These are phyloP conservation scores for Rhodinocichla rosea DNA, from an alignment of 2,113 vertebrate genomes.

Conservation along the genomic window DNA sequence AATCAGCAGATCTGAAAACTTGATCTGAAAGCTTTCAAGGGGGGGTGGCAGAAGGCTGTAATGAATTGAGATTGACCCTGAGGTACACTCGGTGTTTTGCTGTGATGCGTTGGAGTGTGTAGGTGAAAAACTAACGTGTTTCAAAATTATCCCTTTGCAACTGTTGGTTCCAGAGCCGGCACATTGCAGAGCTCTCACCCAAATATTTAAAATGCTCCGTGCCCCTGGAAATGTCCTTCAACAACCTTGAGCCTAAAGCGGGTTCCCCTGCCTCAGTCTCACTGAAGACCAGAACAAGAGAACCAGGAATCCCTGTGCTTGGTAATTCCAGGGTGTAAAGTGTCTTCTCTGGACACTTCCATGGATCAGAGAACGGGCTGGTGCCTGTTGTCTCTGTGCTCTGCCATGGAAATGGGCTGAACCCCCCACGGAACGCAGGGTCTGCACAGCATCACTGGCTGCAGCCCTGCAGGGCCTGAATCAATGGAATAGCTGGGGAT, in stretches of 20 bases:
- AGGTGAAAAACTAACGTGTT: not conserved
- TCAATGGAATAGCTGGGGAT: not conserved
- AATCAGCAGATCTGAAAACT: not conserved
- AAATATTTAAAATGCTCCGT: not conserved
- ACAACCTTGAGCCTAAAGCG: not conserved
- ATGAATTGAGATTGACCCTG: not conserved
- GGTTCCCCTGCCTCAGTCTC: not conserved
- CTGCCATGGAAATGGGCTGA: not conserved
- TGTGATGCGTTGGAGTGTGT: not conserved
- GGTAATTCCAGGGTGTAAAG: not conserved
- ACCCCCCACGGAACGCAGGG: not conserved
- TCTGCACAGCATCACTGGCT: not conserved
- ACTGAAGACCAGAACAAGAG: not conserved
- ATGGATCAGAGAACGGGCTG: accelerated
- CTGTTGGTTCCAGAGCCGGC: not conserved
- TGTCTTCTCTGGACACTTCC: not conserved
- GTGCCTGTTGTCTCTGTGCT: not conserved
- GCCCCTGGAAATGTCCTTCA: not conserved
- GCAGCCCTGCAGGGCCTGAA: not conserved
- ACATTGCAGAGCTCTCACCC: not conserved
- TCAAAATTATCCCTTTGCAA: not conserved
- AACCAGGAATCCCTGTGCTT: not conserved
- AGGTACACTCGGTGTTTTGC: not conserved
- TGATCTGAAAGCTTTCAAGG: conserved; percentile 10
- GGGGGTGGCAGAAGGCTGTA: not conserved